These are phyloP conservation scores for Parnassius glacialis DNA, from an alignment of 2,888 invertebrate species.

Conservation along the genomic window DNA sequence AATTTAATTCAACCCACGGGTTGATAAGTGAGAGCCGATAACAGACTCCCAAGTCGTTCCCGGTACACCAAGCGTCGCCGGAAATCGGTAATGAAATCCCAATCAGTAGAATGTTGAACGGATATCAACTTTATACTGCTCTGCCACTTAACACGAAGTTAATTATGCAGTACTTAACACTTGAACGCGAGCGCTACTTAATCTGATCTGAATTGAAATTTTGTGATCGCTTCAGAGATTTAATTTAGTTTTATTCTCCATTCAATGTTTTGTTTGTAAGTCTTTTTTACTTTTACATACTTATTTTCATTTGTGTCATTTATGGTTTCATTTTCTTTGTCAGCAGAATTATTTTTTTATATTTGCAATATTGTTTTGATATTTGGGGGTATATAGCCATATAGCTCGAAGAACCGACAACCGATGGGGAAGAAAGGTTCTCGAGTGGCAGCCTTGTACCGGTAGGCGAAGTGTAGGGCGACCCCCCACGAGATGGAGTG, in stretches of 20 bases:
- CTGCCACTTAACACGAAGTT: conserved; percentile 22
- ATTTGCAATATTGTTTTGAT: too few species aligned
- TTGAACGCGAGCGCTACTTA: not conserved
- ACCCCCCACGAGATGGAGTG: too few species aligned
- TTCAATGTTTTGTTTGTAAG: not conserved
- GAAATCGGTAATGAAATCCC: conserved; percentile 26
- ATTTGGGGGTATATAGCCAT: too few species aligned
- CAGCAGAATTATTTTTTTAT: too few species aligned
- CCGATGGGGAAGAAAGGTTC: too few species aligned
- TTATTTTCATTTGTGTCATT: not conserved
- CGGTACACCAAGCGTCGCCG: conserved; percentile 20
- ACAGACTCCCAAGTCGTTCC: conserved; percentile 24
- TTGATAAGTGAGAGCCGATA: conserved; percentile 17
- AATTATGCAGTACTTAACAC: conserved; percentile 25
- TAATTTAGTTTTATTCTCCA: not conserved
- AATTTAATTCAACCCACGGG: conserved; percentile 7
- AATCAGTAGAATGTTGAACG: conserved; percentile 17
- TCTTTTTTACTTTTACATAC: not conserved
- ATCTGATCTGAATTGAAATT: conserved; percentile 16
- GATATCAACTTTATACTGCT: conserved; percentile 23
- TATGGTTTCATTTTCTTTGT: too few species aligned
- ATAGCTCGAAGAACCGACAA: too few species aligned
- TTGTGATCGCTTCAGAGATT: conserved; percentile 4
- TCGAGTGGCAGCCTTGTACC: too few species aligned
- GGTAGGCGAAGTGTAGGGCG: too few species aligned